Evolutionary conservation across 2,113 vertebrate species (phyloP), one percentile per base, ranked within the genome.

Genomic region (Aythya baeri): DNA sequence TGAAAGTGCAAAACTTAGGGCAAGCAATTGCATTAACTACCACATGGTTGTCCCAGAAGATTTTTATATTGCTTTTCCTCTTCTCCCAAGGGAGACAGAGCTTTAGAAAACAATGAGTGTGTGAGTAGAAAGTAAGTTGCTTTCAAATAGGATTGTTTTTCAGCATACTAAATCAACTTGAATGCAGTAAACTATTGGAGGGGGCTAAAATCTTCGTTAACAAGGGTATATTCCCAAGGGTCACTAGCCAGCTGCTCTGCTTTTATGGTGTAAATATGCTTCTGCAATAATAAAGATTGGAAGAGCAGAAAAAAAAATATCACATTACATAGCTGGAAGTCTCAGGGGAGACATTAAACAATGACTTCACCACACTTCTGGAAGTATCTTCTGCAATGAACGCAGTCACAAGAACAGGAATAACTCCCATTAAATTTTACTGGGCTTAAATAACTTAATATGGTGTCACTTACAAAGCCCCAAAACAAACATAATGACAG

Each of bases 231-330:
- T 86, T 96, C 98, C 97, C 88, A 2, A 79, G 94, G 91, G 97
- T 91, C 75, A 34, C 50, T 63, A 70, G 84, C 81, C 97, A 97
- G 96, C 97, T 98, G 97, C 82, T 96, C 91, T 71, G 77, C 83
- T 96, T 96, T 91, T 76, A 82, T 50, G 50, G 58, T 46, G 17
- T 89, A 95, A 94, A 87, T 93, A 89, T 92, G 67, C 72, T 91
- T 88, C 78, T 77, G 57, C 2, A 79, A 88, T 83, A 91, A 96
- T 95, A 88, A 93, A 16, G 75, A 73, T 44, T 65, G 79, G 71
- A 89, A 88, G 86, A 86, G 83, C 88, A 84, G 25, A 32, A 49
- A 61, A 66, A 86, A 86, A 74, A 38, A 55, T 87, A 92, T 97
- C 96, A 66, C 27, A 55, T 97, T 97, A 97, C 96, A 79, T 75